phyloP scores from a whole-genome alignment of 2,113 vertebrate genomes.

The Antechinus flavipes region DNA sequence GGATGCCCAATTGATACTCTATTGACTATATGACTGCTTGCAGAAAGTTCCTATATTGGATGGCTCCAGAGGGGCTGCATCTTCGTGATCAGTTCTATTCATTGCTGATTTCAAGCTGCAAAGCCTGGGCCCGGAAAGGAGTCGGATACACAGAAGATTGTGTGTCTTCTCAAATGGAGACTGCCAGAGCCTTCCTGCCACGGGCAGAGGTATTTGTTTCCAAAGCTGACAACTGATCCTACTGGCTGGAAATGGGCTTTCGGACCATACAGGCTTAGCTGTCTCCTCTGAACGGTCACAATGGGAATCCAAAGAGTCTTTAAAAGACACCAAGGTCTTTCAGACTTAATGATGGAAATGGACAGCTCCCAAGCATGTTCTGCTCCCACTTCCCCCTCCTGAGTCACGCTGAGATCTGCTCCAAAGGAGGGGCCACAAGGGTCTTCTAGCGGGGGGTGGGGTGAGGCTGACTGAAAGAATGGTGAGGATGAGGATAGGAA shows the following conservation, averaged over 20 bases:
- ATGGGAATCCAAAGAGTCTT: neutral
- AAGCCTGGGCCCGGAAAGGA: conserved; percentile 20
- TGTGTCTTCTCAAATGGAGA: conserved; percentile 21
- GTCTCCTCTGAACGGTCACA: conserved; percentile 47
- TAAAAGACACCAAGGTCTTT: neutral
- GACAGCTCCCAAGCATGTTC: rapidly evolving
- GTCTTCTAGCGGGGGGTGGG: too few relatives aligned
- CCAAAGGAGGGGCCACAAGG: neutral
- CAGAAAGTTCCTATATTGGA: neutral
- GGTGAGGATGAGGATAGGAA: too few relatives aligned
- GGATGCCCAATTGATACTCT: neutral
- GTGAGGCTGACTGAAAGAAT: too few relatives aligned
- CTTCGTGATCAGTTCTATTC: conserved; percentile 4
- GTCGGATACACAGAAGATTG: neutral
- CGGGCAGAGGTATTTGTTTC: conserved; percentile 12
- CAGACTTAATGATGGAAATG: conserved; percentile 13
- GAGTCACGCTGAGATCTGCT: neutral
- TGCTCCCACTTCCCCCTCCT: neutral
- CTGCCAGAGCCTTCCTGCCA: neutral
- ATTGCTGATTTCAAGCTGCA: neutral
- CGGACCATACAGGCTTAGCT: conserved; percentile 18
- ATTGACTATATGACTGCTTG: neutral
- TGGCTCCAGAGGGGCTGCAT: neutral
- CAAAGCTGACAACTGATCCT: neutral
- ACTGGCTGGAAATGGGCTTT: neutral